phyloP scores from a whole-genome alignment of 1,140 invertebrate genomes.

The Listronotus oregonensis region DNA sequence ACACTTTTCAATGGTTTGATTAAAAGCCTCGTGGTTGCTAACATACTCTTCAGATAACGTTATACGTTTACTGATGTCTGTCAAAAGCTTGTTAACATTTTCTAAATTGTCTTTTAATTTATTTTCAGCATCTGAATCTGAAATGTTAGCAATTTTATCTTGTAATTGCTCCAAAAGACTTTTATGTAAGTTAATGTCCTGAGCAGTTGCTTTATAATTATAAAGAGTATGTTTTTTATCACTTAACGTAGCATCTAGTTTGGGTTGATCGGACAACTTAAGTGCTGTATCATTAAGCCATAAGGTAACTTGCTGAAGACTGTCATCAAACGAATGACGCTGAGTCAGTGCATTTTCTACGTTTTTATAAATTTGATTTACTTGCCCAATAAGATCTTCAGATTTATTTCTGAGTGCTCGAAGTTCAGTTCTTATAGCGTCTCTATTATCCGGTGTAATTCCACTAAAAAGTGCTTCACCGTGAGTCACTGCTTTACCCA shows the following conservation, averaged over 20 bases:
- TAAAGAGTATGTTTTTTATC: slow-evolving; percentile 87
- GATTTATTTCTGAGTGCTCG: slow-evolving; percentile 79
- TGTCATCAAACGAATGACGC: slow-evolving; percentile 88
- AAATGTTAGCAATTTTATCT: slow-evolving; percentile 73
- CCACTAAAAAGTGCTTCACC: slow-evolving; percentile 87
- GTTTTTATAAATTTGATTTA: slow-evolving; percentile 82
- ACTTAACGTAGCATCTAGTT: slow-evolving; percentile 74
- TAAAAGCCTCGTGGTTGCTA: slow-evolving; percentile 79
- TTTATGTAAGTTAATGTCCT: slow-evolving; percentile 83
- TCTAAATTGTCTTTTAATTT: slow-evolving; percentile 72
- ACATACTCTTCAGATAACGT: slow-evolving; percentile 72
- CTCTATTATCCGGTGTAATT: slow-evolving; percentile 84
- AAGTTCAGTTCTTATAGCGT: slow-evolving; percentile 80
- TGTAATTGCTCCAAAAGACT: slow-evolving; percentile 78
- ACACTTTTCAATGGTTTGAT: slow-evolving; percentile 75
- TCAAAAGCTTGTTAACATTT: slow-evolving; percentile 70
- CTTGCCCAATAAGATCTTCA: slow-evolving; percentile 81
- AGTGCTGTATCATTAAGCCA: slow-evolving; percentile 78
- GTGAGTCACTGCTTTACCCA: slow-evolving; percentile 81
- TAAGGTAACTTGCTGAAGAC: slow-evolving; percentile 77
- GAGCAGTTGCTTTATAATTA: slow-evolving; percentile 72
- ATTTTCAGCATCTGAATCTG: slow-evolving; percentile 74
- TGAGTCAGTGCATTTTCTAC: slow-evolving; percentile 86
- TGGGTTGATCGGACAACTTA: slow-evolving; percentile 69
- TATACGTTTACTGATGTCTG: slow-evolving; percentile 72